phyloP scores from a whole-genome alignment of 2,797 vertebrate species.

The Channa striata region DNA sequence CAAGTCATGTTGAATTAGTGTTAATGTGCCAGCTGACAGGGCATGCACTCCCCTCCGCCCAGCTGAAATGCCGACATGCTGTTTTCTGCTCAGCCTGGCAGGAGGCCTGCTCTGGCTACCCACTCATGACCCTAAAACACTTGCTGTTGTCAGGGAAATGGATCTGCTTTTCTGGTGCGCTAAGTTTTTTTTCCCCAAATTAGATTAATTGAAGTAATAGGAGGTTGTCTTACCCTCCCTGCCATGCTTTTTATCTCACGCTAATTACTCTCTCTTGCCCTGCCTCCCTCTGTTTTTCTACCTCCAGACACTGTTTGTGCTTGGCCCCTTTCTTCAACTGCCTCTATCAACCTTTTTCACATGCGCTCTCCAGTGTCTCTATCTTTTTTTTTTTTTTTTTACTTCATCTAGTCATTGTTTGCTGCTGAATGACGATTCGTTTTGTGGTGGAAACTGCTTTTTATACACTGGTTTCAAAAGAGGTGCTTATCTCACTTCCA shows the following conservation, averaged over 20 bases:
- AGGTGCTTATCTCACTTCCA: constrained; percentile 41
- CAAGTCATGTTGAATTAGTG: constrained; percentile 75
- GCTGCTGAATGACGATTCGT: constrained; percentile 31
- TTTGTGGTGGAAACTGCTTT: constrained; percentile 35
- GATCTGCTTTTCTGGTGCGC: constrained; percentile 58
- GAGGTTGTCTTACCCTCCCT: constrained; percentile 71
- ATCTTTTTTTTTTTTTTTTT: background rate
- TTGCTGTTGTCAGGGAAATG: constrained; percentile 74
- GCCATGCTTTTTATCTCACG: constrained; percentile 68
- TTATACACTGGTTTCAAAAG: constrained; percentile 22
- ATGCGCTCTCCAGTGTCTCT: constrained; percentile 29
- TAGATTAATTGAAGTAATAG: constrained; percentile 81
- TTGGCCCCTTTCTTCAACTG: constrained; percentile 29
- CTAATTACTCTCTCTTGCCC: constrained; percentile 70
- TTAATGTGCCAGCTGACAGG: constrained; percentile 64
- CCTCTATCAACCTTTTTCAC: constrained; percentile 36
- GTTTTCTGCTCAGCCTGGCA: constrained; percentile 68
- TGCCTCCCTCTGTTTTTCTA: constrained; percentile 52
- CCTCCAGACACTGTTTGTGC: constrained; percentile 56
- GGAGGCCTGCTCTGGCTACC: constrained; percentile 62
- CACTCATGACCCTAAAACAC: constrained; percentile 71
- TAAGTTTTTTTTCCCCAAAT: constrained; percentile 56
- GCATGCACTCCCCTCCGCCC: constrained; percentile 38
- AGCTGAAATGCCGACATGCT: constrained; percentile 70
- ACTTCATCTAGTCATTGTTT: constrained; percentile 26